Evolutionary conservation across 2,888 invertebrate species (phyloP).

Genomic region (Melipona bicolor): DNA sequence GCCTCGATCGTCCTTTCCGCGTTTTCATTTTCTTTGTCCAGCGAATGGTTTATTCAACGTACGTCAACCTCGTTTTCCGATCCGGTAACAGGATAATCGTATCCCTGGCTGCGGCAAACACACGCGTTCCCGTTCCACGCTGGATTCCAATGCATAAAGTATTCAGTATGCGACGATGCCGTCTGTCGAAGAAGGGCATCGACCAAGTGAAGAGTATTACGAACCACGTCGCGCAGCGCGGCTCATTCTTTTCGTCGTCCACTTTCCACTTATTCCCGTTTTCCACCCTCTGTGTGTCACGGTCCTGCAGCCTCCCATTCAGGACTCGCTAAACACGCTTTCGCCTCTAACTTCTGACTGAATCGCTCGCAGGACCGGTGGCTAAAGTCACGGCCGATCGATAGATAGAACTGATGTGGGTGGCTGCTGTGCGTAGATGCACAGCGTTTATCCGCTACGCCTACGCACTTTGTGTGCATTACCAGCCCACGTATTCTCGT

Average conservation of each 20-base stretch:
- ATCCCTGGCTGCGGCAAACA: constrained; percentile 64
- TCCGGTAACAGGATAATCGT: constrained; percentile 78
- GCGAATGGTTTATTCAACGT: constrained; percentile 76
- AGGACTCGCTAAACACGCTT: constrained; percentile 28
- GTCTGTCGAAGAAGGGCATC: constrained; percentile 65
- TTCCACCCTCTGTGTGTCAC: not conserved
- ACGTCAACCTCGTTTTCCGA: constrained; percentile 74
- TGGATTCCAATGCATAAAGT: constrained; percentile 70
- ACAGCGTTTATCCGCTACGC: constrained; percentile 12
- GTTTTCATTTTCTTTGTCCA: constrained; percentile 68
- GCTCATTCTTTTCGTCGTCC: constrained; percentile 22
- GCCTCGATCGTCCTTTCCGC: constrained; percentile 34
- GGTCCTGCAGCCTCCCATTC: not conserved
- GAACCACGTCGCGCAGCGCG: constrained; percentile 22
- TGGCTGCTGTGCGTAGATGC: constrained; percentile 31
- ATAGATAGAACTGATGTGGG: constrained; percentile 50
- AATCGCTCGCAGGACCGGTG: constrained; percentile 63
- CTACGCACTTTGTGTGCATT: not conserved
- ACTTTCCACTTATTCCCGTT: not conserved
- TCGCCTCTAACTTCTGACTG: constrained; percentile 48
- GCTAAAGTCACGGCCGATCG: constrained; percentile 64
- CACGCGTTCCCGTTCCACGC: constrained; percentile 54
- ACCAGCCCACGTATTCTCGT: not conserved
- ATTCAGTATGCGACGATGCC: constrained; percentile 73
- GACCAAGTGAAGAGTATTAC: constrained; percentile 70